A percentile compares a stretch with the other conserved stretches of the same genome.
Conservation (phyloP, 2,113 vertebrate species). For the Oryctolagus cuniculus region mOryCun1.1 NC_091441.1:12288501-12289000, state of each 20-base stretch:
- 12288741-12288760: background rate
- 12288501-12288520: background rate
- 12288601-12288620: background rate
- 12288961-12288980: background rate
- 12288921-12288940: background rate
- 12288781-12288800: background rate
- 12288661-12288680: background rate
- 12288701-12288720: background rate
- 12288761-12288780: background rate
- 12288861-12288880: background rate
- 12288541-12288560: rapidly evolving
- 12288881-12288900: background rate
- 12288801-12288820: background rate
- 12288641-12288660: no score
- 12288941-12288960: background rate
- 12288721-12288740: background rate
- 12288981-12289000: background rate
- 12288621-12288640: no score
- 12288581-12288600: background rate
- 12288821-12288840: background rate
- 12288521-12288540: background rate
- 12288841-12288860: background rate
- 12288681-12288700: rapidly evolving
- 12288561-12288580: background rate
- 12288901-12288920: background rate